Percentiles rank a stretch among this genome's conserved stretches.
Evolutionary conservation across 2,888 invertebrate species (phyloP).

Genomic region (Lapara coniferarum): DNA sequence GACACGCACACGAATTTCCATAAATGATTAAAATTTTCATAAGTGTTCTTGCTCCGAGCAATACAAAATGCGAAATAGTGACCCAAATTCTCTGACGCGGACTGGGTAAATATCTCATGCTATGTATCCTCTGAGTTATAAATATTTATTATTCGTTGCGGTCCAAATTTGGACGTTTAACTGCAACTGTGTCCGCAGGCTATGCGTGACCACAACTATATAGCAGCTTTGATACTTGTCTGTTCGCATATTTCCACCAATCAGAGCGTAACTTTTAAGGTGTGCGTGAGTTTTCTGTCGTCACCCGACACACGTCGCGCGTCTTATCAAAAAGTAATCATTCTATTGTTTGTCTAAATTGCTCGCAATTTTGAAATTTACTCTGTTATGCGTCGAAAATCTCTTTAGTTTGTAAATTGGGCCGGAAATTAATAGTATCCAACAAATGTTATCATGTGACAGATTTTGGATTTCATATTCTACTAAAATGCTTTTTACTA

Average conservation of each 20-base stretch:
- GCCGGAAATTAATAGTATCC: neutral
- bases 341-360: constrained; percentile 8
- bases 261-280: constrained; percentile 1
- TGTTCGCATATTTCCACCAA: neutral
- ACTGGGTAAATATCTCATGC: neutral
- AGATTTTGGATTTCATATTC: no score
- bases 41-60: neutral
- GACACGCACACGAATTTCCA: no score
- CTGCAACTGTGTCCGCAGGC: neutral
- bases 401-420: neutral
- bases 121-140: neutral
- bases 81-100: neutral
- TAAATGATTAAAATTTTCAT: no score
- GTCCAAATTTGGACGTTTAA: neutral
- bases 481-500: no score
- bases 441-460: no score
- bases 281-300: neutral
- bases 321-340: neutral
- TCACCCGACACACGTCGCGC: neutral
- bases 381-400: no score
- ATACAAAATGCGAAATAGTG: neutral
- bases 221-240: neutral
- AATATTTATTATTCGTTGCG: neutral
- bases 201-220: neutral
- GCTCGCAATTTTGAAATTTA: neutral